These are phyloP conservation scores for Leiothrix lutea DNA, from an alignment of 2,113 vertebrate species.

Conservation along the genomic window DNA sequence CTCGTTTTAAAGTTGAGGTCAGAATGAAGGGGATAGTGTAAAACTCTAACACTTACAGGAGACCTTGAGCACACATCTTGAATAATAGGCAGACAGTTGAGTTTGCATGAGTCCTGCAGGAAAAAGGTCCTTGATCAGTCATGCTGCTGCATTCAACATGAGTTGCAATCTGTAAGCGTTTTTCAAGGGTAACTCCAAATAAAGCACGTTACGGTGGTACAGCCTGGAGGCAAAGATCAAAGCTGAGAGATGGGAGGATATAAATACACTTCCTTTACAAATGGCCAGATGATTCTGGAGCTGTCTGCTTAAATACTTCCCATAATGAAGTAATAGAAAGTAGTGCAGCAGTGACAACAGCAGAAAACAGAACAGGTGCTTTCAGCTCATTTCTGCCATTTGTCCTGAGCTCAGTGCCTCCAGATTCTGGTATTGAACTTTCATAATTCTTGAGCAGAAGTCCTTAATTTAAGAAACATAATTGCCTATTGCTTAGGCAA, in stretches of 20 bases:
- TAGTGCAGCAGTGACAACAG: not conserved
- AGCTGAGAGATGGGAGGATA: conserved; percentile 20
- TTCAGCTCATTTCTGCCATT: not conserved
- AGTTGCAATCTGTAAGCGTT: conserved; percentile 48
- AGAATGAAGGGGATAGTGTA: not conserved
- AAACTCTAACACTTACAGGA: not conserved
- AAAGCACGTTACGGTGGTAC: conserved; percentile 25
- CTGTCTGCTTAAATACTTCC: conserved; percentile 42
- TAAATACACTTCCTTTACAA: conserved; percentile 47
- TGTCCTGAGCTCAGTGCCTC: not conserved
- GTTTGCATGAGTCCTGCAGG: conserved; percentile 17
- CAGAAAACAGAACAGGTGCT: not conserved
- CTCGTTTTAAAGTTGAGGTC: conserved; percentile 22
- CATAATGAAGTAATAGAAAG: conserved; percentile 38
- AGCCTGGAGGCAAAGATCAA: conserved; percentile 55
- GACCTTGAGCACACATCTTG: conserved; percentile 40
- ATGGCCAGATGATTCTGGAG: conserved; percentile 47
- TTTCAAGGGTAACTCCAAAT: conserved; percentile 71
- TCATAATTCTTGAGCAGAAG: not conserved
- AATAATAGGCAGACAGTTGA: conserved; percentile 20
- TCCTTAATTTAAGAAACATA: not conserved
- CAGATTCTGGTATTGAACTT: not conserved
- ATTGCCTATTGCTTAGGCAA: not conserved
- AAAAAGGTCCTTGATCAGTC: conserved; percentile 48
- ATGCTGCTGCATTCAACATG: conserved; percentile 39